Conservation (phyloP, 2,113 vertebrate genomes). For the Hipposideros armiger region DNA sequence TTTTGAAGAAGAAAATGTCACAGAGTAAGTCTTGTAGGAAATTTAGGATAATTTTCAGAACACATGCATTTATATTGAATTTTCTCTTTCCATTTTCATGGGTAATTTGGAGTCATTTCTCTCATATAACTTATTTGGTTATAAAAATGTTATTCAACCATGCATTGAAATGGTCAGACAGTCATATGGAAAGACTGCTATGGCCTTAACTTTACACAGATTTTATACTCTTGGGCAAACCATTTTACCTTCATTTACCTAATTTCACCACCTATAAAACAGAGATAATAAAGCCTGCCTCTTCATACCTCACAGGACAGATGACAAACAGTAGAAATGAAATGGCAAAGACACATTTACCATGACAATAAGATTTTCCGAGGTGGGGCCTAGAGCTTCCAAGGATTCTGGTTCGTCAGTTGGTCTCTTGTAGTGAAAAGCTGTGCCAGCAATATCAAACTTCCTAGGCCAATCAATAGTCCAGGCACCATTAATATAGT, state of each 20-base stretch:
- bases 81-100: slow-evolving; percentile 48
- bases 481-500: slow-evolving; percentile 99
- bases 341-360: slow-evolving; percentile 87
- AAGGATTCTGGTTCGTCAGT: slow-evolving; percentile 96
- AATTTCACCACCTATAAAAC: slow-evolving; percentile 11
- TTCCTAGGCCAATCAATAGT: slow-evolving; percentile 99
- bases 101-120: slow-evolving; percentile 27
- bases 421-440: slow-evolving; percentile 97
- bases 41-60: slow-evolving; percentile 47
- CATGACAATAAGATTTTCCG: slow-evolving; percentile 97
- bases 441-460: slow-evolving; percentile 97
- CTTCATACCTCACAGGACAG: neutral
- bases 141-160: slow-evolving; percentile 53
- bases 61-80: neutral
- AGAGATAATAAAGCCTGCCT: slow-evolving; percentile 5
- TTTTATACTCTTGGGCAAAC: neutral
- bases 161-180: slow-evolving; percentile 20
- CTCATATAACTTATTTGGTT: slow-evolving; percentile 15
- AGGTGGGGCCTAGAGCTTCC: slow-evolving; percentile 96
- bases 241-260: slow-evolving; percentile 45
- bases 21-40: slow-evolving; percentile 47
- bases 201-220: neutral
- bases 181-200: neutral
- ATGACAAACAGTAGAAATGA: slow-evolving; percentile 54
- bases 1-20: slow-evolving; percentile 68